phyloP scores from a whole-genome alignment of 1,140 invertebrate species.

The Ips typographus region DNA sequence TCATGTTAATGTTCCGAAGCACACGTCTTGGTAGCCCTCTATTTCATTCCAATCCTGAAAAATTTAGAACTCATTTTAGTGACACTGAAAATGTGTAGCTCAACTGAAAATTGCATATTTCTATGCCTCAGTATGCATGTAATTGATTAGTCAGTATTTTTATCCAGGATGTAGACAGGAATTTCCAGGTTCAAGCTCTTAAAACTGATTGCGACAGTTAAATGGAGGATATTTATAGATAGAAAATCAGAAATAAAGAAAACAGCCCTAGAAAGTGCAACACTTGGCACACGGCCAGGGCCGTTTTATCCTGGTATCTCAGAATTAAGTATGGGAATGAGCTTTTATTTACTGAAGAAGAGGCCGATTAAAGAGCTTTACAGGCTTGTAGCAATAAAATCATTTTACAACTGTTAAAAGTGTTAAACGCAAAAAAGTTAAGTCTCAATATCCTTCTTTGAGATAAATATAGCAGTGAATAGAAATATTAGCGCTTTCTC shows the following conservation, averaged over 20 bases:
- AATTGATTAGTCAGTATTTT: not conserved
- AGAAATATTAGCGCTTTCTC: too few species aligned
- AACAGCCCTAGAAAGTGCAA: not conserved
- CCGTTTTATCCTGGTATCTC: slow-evolving; percentile 4
- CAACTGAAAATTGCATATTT: too few species aligned
- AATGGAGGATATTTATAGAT: slow-evolving; percentile 3
- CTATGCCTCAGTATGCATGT: too few species aligned
- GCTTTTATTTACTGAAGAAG: not conserved
- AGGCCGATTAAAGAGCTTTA: too few species aligned
- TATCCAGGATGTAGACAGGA: not conserved
- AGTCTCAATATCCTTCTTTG: too few species aligned
- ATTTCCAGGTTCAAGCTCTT: slow-evolving; percentile 10
- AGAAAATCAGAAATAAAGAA: slow-evolving; percentile 6
- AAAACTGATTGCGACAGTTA: slow-evolving; percentile 6
- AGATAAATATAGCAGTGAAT: too few species aligned
- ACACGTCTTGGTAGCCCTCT: slow-evolving; percentile 35
- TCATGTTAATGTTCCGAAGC: slow-evolving; percentile 69
- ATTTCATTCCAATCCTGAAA: slow-evolving; percentile 44
- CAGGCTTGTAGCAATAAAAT: too few species aligned
- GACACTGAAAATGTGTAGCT: not conserved
- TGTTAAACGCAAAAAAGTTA: too few species aligned
- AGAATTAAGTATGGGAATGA: not conserved
- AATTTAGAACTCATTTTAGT: slow-evolving; percentile 7
- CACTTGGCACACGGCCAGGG: slow-evolving; percentile 3
- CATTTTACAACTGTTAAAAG: too few species aligned